Evolutionary conservation across 2,888 invertebrate genomes (phyloP), one percentile per base, ranked within the genome.

Genomic region (Oscheius sp.): DNA sequence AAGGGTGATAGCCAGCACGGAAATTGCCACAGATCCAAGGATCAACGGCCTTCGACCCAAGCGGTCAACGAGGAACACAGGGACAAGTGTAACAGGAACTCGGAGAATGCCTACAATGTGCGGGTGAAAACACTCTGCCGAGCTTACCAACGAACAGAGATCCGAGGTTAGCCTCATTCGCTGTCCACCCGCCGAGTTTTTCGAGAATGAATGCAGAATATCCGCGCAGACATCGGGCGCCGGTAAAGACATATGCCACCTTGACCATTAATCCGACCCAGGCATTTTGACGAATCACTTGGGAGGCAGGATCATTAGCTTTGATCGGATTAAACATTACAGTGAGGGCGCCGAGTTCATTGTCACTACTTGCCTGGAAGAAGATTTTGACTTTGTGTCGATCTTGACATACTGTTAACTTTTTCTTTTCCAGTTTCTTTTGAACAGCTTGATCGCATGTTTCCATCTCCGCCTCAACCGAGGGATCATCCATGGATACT

Each of bases 231-330:
- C 71, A 74, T 0, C 79, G 74, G 3, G 79, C 79, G 25, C 79
- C 79, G 23, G 79, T 77, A 74, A 77, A 77, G n/a, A 79, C 79
- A 35, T 77, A 79, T 18, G 76, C 79, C 0, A 79, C 74, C 70
- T 77, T 77, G 49, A 77, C 77, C 74, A 75, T 69, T 6, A 77
- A 61, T 1, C 77, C 77, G 13, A 77, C 49, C 77, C 77, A 77
- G 13, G 77, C 77, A 21, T 75, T 74, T 27, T 77, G 74, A 3
- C 77, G 63, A 18, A 77, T 69, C 2, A 77, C 77, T 52, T 53
- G 55, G 1, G 72, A 72, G 21, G 69, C 66, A 21, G 69, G 64
- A 35, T 77, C 77, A 46, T 69, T 72, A 6, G 75, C 74, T 16
- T 55, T 75, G 69, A 69, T 72, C 13, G 77, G 77, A n/a, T 75